Evolutionary conservation across 2,113 vertebrate genomes (phyloP).

Genomic region (Sus scrofa): DNA sequence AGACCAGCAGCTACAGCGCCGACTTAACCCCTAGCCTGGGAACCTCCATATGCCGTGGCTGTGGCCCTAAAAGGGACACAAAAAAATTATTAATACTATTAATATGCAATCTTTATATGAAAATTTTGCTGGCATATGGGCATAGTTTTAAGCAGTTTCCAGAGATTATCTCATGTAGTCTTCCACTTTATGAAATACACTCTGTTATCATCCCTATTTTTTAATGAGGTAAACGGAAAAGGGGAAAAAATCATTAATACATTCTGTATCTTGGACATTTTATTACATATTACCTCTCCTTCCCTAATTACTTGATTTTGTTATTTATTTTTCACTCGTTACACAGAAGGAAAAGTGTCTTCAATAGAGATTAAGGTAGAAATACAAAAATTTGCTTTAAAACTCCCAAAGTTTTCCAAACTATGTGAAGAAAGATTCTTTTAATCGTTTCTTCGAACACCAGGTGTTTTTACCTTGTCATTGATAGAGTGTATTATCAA

Average conservation of each 20-base stretch:
- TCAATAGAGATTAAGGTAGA: background rate
- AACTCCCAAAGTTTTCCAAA: background rate
- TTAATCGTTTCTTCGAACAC: background rate
- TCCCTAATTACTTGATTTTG: background rate
- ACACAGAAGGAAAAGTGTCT: background rate
- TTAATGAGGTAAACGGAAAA: background rate
- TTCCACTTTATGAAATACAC: background rate
- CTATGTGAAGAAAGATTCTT: background rate
- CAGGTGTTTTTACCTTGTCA: background rate
- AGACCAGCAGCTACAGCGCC: too few species aligned
- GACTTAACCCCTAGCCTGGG: too few species aligned
- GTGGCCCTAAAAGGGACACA: too few species aligned
- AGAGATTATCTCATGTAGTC: background rate
- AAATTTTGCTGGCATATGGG: background rate
- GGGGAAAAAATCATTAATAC: background rate
- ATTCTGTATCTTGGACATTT: background rate
- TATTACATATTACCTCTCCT: background rate
- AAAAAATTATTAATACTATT: background rate
- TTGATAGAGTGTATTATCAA: background rate
- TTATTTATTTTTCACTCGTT: background rate
- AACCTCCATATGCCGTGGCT: too few species aligned
- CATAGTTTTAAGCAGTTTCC: background rate
- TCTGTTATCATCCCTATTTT: background rate
- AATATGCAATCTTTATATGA: background rate
- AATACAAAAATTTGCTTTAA: background rate